Base-by-base conservation (phyloP, 2,888 invertebrate species). In the Drosophila mettleri region DNA sequence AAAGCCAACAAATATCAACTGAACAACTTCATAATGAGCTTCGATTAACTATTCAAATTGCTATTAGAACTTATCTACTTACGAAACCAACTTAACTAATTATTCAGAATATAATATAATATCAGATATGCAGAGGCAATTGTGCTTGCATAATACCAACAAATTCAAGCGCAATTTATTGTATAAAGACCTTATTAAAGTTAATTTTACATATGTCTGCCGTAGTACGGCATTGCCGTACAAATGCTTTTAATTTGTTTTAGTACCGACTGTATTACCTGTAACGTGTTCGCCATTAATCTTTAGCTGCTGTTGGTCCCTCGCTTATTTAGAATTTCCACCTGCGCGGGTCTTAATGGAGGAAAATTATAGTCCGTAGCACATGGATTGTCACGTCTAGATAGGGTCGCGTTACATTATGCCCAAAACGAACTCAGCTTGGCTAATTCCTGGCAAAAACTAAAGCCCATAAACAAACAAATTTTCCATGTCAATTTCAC, bases 361-460 rank as follows among this genome's bases (percentile, higher is more conserved):
- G 1, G 41, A 46, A 71, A 77, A 77, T 77, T 62, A 67, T 52
- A 62, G 53, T 1, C 36, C 7, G 53, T 14, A 14, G 31, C 16
- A 20, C 16, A 38, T 38, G 45, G 33, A n/a, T 10, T 38, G 45
- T 70, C 49, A 18, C 55, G 20, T 8, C 22, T 20, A 31, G 36
- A 34, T 34, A 31, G 24, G 38, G 34, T 41, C 27, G 52, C 49
- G 57, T 24, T 52, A 10, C 16, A 4, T 43, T 24, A 24, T 7
- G 3, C 2, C 24, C 22, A 43, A 43, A 8, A n/a, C 22, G n/a
- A 24, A 24, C 43, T 2, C n/a, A 9, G 24, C 43, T 27, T 43
- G 0, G 9, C n/a, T 24, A 43, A 24, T 43, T n/a, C n/a, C n/a
- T 5, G 34, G 27, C 24, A 10, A 16, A 27, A 27, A 10, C 24